Evolutionary conservation across 2,888 invertebrate species (phyloP).

Genomic region (Drosophila kambysellisi): DNA sequence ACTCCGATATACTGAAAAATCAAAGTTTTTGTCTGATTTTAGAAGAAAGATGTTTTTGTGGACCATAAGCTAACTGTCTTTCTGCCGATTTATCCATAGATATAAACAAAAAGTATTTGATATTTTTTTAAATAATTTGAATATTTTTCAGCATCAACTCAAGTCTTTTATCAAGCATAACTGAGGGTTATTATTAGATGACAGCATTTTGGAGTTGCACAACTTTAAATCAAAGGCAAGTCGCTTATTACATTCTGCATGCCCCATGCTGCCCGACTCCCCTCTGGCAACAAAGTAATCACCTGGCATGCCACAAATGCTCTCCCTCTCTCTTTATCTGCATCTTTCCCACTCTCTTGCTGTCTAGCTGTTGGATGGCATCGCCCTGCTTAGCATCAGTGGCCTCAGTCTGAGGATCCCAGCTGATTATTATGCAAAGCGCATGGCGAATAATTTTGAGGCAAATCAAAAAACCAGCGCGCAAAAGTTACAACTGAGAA

Average conservation of each 20-base stretch:
- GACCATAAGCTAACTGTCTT: neutral
- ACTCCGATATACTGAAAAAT: too few species aligned
- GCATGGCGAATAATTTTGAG: slow-evolving; percentile 65
- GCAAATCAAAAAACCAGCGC: slow-evolving; percentile 60
- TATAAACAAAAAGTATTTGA: neutral
- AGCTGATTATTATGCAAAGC: slow-evolving; percentile 76
- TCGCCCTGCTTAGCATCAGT: slow-evolving; percentile 21
- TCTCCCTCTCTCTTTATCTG: neutral
- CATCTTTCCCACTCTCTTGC: neutral
- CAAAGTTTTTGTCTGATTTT: too few species aligned
- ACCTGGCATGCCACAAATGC: slow-evolving; percentile 34
- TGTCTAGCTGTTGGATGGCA: slow-evolving; percentile 1
- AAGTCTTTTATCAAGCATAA: neutral
- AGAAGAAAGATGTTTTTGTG: neutral
- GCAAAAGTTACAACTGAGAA: slow-evolving; percentile 33
- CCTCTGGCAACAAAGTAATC: slow-evolving; percentile 52
- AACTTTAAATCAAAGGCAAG: slow-evolving; percentile 35
- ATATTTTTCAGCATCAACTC: neutral
- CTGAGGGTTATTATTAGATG: slow-evolving; percentile 6
- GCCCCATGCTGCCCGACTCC: slow-evolving; percentile 5
- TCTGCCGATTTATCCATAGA: neutral
- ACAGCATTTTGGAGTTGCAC: slow-evolving; percentile 11
- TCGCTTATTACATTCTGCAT: slow-evolving; percentile 33
- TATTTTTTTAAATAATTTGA: neutral
- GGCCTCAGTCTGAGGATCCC: slow-evolving; percentile 44